Percentiles rank a stretch among this genome's conserved stretches.
These are phyloP conservation scores for Xenentodon cancila DNA, from an alignment of 2,797 vertebrate species.

Conservation along the genomic window DNA sequence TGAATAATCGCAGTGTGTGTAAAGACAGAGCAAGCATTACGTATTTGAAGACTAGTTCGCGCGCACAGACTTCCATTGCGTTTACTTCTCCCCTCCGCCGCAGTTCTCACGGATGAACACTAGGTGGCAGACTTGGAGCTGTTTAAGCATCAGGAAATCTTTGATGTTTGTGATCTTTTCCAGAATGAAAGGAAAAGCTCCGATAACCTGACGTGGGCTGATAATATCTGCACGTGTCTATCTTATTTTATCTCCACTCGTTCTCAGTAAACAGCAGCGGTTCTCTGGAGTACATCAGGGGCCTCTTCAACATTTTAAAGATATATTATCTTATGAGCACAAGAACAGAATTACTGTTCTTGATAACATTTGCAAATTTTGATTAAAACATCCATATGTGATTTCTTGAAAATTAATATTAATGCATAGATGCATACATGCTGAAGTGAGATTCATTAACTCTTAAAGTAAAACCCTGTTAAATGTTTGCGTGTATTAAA, in stretches of 20 bases:
- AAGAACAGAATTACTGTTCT: too few relatives aligned
- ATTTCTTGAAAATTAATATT: too few relatives aligned
- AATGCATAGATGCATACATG: too few relatives aligned
- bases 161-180: slow-evolving; percentile 44
- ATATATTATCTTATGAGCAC: too few relatives aligned
- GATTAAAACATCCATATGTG: not conserved
- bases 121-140: slow-evolving; percentile 61
- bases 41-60: not conserved
- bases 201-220: slow-evolving; percentile 50
- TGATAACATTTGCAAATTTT: not conserved
- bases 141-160: slow-evolving; percentile 5
- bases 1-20: too few relatives aligned
- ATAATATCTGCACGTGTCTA: slow-evolving; percentile 29
- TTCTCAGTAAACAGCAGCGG: slow-evolving; percentile 7
- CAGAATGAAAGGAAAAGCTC: slow-evolving; percentile 33
- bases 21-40: not conserved
- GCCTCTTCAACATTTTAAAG: not conserved
- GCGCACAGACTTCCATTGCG: not conserved
- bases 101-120: slow-evolving; percentile 15
- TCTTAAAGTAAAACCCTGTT: too few relatives aligned
- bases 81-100: not conserved
- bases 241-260: slow-evolving; percentile 19
- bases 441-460: too few relatives aligned
- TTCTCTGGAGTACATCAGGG: slow-evolving; percentile 3
- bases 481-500: too few relatives aligned